Percentiles rank a stretch among this genome's conserved stretches.
Evolutionary conservation across 2,797 vertebrate genomes (phyloP).

Genomic region (Myotis myotis): DNA sequence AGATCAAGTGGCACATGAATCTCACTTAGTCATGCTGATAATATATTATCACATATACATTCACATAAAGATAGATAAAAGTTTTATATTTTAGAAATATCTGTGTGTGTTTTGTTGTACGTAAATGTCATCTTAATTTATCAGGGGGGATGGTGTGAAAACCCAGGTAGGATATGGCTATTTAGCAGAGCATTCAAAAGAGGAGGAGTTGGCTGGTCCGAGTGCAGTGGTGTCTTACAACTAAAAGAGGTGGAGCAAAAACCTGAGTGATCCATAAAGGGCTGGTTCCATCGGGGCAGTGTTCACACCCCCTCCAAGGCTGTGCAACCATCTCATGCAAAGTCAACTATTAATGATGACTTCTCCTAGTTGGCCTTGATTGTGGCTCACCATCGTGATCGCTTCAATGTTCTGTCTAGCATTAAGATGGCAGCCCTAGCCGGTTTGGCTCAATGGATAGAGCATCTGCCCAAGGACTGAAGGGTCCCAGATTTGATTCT

Average conservation of each 20-base stretch:
- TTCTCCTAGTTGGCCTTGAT: slow-evolving; percentile 90
- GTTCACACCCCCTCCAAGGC: not conserved
- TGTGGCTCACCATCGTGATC: slow-evolving; percentile 92
- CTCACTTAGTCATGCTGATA: not conserved
- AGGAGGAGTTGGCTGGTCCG: too few relatives aligned
- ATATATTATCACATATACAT: not conserved
- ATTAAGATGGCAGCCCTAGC: slow-evolving; percentile 91
- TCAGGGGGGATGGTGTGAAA: not conserved
- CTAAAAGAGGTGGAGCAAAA: not conserved
- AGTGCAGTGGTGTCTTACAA: too few relatives aligned
- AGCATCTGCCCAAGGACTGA: not conserved
- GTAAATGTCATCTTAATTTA: not conserved
- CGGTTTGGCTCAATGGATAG: not conserved
- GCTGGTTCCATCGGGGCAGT: not conserved
- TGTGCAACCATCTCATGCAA: not conserved
- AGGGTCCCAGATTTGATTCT: too few relatives aligned
- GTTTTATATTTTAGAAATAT: not conserved
- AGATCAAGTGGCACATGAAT: not conserved
- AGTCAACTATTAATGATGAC: not conserved
- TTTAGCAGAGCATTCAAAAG: not conserved
- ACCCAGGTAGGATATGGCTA: not conserved
- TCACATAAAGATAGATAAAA: not conserved
- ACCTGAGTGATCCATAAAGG: fast-evolving
- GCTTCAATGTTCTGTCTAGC: slow-evolving; percentile 90
- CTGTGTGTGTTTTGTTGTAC: not conserved